Evolutionary conservation across 2,888 invertebrate genomes (phyloP).

Genomic region (Melanostoma mellinum): DNA sequence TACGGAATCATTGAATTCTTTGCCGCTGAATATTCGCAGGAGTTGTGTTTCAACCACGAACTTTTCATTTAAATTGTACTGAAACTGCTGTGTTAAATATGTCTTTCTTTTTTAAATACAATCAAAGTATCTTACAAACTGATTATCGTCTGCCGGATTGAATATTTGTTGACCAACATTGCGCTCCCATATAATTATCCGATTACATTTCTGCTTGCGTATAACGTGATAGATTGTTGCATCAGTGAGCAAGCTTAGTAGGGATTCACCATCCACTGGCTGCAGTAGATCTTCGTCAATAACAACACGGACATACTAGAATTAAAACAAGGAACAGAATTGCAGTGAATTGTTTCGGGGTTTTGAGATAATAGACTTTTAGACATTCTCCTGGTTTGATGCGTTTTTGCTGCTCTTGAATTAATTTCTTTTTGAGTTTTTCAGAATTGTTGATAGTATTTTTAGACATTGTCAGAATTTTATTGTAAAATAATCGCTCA

Average conservation of each 20-base stretch:
- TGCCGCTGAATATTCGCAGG: constrained; percentile 75
- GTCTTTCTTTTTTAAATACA: neutral
- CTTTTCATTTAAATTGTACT: constrained; percentile 73
- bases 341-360: no score
- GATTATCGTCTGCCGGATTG: constrained; percentile 32
- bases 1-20: constrained; percentile 75
- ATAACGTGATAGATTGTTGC: constrained; percentile 76
- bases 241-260: constrained; percentile 54
- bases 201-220: constrained; percentile 67
- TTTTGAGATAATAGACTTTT: constrained; percentile 74
- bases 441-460: constrained; percentile 76
- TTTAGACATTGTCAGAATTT: constrained; percentile 32
- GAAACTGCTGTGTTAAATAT: neutral
- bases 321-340: no score
- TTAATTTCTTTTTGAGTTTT: constrained; percentile 77
- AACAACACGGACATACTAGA: constrained; percentile 77
- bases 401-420: constrained; percentile 79
- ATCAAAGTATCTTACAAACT: constrained; percentile 11
- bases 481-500: no score
- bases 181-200: constrained; percentile 80
- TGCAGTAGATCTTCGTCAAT: constrained; percentile 76
- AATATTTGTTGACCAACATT: constrained; percentile 77
- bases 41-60: constrained; percentile 77
- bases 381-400: constrained; percentile 80
- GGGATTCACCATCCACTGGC: constrained; percentile 17